Evolutionary conservation across 2,113 vertebrate species (phyloP), one percentile per base, ranked within the genome.

Genomic region (Dromas ardeola): DNA sequence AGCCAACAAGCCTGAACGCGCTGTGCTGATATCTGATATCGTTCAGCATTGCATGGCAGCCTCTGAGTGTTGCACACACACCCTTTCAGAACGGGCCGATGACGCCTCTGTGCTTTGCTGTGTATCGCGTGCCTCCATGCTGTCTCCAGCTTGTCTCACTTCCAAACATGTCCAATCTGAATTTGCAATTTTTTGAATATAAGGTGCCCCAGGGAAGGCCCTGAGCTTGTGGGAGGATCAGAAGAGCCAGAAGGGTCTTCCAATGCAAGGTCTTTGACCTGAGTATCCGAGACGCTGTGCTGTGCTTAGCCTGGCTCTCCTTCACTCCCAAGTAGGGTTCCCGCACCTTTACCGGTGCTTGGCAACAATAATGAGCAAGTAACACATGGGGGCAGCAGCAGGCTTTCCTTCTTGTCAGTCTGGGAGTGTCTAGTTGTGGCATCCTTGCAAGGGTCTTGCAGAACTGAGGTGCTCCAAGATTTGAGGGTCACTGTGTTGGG

Each of bases 351-450:
- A 32, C 52, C 36, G 18, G 47, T 21, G 45, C 2, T 3, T 63
- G 43, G 67, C 89, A 96, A 95, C 77, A 79, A 18, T 72, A 83
- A 85, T 53, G 69, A 91, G 49, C 61, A 52, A 84, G 29, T 7
- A 85, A 96, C 95, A 82, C 74, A 52, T 20, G 93, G 84, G 95
- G 95, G 95, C 96, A 97, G 95, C 90, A 97, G 87, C 73, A 88
- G 40, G 78, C 95, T 96, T 96, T 94, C 36, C 56, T 88, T 69
- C 43, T 26, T 69, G 32, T 47, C 74, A 36, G 0, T 32, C 86
- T 62, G 63, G 20, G 66, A 72, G 18, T 11, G 15, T 22, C 17
- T 36, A 73, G 38, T n/a, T 72, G 36, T 20, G 67, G 84, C 90
- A 69, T 49, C 65, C 78, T 79, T 36, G 10, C 50, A 58, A 62